These are phyloP conservation scores for Macquaria australasica DNA, from an alignment of 2,113 vertebrate genomes.

Conservation along the genomic window DNA sequence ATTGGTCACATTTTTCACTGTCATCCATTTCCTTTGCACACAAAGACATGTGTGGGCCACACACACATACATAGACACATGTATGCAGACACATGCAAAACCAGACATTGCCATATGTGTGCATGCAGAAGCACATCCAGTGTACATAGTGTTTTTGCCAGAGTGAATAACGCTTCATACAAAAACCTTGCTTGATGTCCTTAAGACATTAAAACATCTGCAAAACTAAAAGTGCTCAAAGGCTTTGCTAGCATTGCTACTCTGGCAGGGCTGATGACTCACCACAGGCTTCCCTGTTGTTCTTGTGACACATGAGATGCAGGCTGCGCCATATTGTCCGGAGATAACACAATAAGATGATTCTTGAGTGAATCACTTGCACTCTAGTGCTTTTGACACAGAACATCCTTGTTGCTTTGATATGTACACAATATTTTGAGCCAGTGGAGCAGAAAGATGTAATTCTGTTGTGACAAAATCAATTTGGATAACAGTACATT, in stretches of 20 bases:
- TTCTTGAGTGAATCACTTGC: slow-evolving; percentile 59
- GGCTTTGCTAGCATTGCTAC: slow-evolving; percentile 11
- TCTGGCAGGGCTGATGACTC: slow-evolving; percentile 63
- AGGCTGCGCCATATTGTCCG: slow-evolving; percentile 55
- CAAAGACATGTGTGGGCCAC: slow-evolving; percentile 61
- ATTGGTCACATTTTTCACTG: slow-evolving; percentile 82
- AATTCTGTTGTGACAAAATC: slow-evolving; percentile 50
- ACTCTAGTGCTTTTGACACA: slow-evolving; percentile 46
- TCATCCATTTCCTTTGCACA: slow-evolving; percentile 77
- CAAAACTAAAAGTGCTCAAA: slow-evolving; percentile 40
- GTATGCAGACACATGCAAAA: slow-evolving; percentile 1
- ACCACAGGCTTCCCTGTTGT: slow-evolving; percentile 59
- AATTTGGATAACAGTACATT: slow-evolving; percentile 33
- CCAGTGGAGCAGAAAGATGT: slow-evolving; percentile 37
- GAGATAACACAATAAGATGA: slow-evolving; percentile 59
- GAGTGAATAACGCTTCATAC: slow-evolving; percentile 12
- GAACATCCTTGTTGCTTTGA: slow-evolving; percentile 37
- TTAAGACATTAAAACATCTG: slow-evolving; percentile 32
- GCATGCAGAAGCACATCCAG: background rate
- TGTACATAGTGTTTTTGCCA: slow-evolving; percentile 4
- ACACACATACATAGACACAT: slow-evolving; percentile 30
- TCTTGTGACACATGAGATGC: slow-evolving; percentile 61
- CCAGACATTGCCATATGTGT: slow-evolving; percentile 27
- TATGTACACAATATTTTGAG: slow-evolving; percentile 40
- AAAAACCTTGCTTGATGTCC: background rate